phyloP scores from a whole-genome alignment of 2,888 invertebrate genomes.

The Thecophora atra region DNA sequence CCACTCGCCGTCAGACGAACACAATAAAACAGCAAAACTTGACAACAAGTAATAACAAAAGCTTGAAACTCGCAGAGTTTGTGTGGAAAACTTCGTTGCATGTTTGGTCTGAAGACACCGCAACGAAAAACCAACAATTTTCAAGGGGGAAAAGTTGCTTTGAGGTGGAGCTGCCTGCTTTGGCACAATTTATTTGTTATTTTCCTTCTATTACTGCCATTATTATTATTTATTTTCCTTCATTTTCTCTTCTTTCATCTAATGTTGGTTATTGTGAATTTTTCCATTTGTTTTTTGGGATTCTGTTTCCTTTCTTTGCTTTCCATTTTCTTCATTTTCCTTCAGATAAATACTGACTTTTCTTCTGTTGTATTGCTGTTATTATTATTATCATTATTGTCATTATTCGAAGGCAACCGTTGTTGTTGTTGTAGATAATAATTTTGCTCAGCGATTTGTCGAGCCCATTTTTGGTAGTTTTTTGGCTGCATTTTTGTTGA shows the following conservation, averaged over 20 bases:
- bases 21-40: neutral
- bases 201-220: neutral
- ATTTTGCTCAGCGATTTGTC: conserved; percentile 14
- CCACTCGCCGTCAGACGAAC: neutral
- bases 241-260: neutral
- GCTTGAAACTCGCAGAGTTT: no score
- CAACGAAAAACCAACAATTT: conserved; percentile 16
- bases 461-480: conserved; percentile 8
- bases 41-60: neutral
- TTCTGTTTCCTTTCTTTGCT: no score
- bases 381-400: conserved; percentile 26
- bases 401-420: conserved; percentile 6
- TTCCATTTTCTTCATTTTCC: neutral
- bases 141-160: neutral
- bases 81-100: neutral
- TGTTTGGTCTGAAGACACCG: neutral
- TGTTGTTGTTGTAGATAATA: conserved; percentile 10
- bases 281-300: no score
- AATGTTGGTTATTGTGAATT: neutral
- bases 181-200: neutral
- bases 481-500: neutral
- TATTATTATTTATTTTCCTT: neutral
- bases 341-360: conserved; percentile 11
- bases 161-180: conserved; percentile 23
- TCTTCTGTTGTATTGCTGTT: neutral